Evolutionary conservation across 2,888 invertebrate genomes (phyloP).

Genomic region (Phytoseiulus persimilis): DNA sequence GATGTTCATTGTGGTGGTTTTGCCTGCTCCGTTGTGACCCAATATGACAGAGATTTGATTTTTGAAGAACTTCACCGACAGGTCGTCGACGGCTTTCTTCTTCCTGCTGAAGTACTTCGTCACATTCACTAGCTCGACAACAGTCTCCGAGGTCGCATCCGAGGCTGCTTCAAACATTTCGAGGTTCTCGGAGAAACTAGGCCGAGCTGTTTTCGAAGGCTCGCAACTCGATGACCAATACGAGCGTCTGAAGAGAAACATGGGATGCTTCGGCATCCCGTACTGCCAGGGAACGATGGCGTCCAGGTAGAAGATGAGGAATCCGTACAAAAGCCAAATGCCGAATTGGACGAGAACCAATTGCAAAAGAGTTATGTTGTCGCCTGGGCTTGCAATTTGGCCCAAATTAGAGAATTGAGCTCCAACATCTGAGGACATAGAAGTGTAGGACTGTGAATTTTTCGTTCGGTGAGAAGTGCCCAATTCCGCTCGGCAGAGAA

Average conservation of each 20-base stretch:
- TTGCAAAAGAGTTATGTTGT: constrained; percentile 47
- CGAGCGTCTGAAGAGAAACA: constrained; percentile 55
- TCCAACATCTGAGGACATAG: constrained; percentile 14
- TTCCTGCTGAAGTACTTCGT: constrained; percentile 39
- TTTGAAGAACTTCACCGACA: constrained; percentile 66
- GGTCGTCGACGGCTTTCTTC: constrained; percentile 60
- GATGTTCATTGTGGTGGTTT: constrained; percentile 68
- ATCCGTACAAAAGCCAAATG: constrained; percentile 62
- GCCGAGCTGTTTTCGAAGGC: not conserved
- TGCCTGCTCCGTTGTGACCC: constrained; percentile 81
- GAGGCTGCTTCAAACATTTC: constrained; percentile 10
- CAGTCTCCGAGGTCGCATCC: not conserved
- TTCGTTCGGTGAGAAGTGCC: too few species aligned
- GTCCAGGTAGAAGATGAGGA: constrained; percentile 74
- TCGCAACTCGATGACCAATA: not conserved
- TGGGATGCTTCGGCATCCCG: constrained; percentile 72
- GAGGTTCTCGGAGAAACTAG: not conserved
- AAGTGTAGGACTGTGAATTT: too few species aligned
- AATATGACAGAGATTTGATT: constrained; percentile 76
- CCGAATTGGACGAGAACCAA: constrained; percentile 64
- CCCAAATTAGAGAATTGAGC: constrained; percentile 42
- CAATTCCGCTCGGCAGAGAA: too few species aligned
- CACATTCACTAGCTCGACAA: constrained; percentile 41
- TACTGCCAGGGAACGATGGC: constrained; percentile 75
- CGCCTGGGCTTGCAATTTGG: constrained; percentile 42